These are phyloP conservation scores for Crocidura indochinensis DNA, from an alignment of 2,797 vertebrate species.

Conservation along the genomic window DNA sequence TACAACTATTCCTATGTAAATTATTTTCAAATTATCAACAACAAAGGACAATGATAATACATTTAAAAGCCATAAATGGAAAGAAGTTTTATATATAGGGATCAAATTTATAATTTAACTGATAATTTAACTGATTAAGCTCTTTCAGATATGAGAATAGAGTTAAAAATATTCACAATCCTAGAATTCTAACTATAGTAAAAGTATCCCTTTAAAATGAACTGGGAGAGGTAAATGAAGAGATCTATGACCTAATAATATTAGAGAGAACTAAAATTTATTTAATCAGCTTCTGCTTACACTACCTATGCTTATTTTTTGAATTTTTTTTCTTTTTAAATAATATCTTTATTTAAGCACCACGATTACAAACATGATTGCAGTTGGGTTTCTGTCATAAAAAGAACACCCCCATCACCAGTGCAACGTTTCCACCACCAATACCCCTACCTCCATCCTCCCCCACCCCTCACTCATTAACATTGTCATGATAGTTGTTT, in stretches of 20 bases:
- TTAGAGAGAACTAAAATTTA: not conserved
- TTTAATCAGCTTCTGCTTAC: not conserved
- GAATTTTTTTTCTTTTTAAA: too few species aligned
- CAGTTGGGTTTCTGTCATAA: too few species aligned
- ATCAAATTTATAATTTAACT: not conserved
- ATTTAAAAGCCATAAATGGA: not conserved
- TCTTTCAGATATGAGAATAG: not conserved
- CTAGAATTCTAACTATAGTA: not conserved
- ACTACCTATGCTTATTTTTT: too few species aligned
- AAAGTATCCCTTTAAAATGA: not conserved
- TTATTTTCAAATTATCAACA: not conserved
- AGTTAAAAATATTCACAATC: not conserved
- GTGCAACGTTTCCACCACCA: too few species aligned
- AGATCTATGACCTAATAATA: not conserved
- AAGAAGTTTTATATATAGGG: too few species aligned
- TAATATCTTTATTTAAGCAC: too few species aligned
- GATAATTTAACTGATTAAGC: not conserved
- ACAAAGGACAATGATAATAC: not conserved
- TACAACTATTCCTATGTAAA: not conserved
- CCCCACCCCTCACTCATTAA: too few species aligned
- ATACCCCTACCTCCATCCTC: too few species aligned
- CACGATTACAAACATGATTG: too few species aligned
- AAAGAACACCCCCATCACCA: too few species aligned
- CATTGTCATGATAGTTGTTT: too few species aligned
- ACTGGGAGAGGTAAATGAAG: not conserved